Evolutionary conservation across 2,113 vertebrate genomes (phyloP).

Genomic region (Fukomys damarensis): DNA sequence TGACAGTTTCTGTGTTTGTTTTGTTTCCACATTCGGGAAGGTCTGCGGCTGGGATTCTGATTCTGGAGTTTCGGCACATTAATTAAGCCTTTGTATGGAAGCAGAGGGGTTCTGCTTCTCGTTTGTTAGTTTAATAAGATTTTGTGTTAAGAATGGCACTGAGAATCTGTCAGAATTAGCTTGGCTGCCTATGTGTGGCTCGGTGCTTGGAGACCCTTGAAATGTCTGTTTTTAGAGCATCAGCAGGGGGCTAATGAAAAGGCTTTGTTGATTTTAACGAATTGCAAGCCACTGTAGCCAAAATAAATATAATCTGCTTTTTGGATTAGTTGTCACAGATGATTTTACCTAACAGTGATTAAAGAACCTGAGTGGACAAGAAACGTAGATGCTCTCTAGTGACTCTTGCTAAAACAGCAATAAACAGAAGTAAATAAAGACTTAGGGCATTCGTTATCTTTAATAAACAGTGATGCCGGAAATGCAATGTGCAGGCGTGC

Average conservation of each 20-base stretch:
- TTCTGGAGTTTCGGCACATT: conserved; percentile 83
- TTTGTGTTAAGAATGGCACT: conserved; percentile 84
- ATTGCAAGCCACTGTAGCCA: conserved; percentile 96
- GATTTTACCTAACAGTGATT: conserved; percentile 94
- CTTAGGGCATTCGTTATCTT: conserved; percentile 94
- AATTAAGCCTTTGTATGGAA: conserved; percentile 83
- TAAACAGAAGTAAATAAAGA: conserved; percentile 93
- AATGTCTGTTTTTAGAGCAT: conserved; percentile 95
- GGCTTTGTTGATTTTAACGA: conserved; percentile 99
- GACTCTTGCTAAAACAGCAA: conserved; percentile 90
- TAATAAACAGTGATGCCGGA: conserved; percentile 93
- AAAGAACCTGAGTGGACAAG: conserved; percentile 90
- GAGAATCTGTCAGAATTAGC: conserved; percentile 82
- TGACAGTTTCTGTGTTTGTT: conserved; percentile 64
- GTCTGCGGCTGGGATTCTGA: conserved; percentile 67
- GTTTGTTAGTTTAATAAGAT: conserved; percentile 85
- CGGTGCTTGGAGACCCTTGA: conserved; percentile 89
- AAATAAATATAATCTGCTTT: conserved; percentile 99
- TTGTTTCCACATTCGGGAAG: conserved; percentile 73
- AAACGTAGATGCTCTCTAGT: conserved; percentile 89
- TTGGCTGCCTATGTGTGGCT: conserved; percentile 87
- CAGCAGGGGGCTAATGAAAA: conserved; percentile 99
- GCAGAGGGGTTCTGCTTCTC: conserved; percentile 79
- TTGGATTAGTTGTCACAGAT: conserved; percentile 96
- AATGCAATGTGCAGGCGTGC: conserved; percentile 79